Evolutionary conservation across 2,888 invertebrate genomes (phyloP), one percentile per base, ranked within the genome.

Genomic region (Rapana venosa): DNA sequence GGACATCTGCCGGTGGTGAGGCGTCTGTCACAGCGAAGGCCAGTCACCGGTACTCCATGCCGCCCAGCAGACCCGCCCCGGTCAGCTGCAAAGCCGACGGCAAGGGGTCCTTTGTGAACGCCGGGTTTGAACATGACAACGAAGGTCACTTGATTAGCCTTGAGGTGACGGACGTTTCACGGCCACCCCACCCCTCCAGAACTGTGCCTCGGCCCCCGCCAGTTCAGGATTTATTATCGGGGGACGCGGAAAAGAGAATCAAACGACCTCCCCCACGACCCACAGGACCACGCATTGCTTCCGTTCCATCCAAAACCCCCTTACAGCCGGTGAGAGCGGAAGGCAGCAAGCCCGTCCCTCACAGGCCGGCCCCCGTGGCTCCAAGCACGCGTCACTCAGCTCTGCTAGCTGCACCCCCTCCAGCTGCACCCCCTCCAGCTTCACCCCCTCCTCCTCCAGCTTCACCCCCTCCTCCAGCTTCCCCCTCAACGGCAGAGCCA

Each of bases 201-300:
- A 20, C 88, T 6, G 70, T 89, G 22, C 86, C 86, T 30, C 77
- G 79, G 1, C 91, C 90, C 17, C 90, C 90, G 6, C 56, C 32
- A 2, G 85, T n/a, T 61, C 26, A 15, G n/a, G 81, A 83, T n/a
- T 22, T 83, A 15, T 30, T 47, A 8, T 30, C 47, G 0, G 47
- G 84, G 90, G 93, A 61, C 93, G 93, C n/a, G 61, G 93, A 36
- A 92, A 93, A 30, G 47, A 84, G 77, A 47, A 20, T 89, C 84
- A 95, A 94, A 88, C 91, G 93, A 13, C 94, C 95, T 20, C 95
- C 95, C 22, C 94, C 94, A 8, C 91, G 95, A 83, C 95, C 95
- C 2, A 91, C 92, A 0, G 94, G 94, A 8, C 95, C 95, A 1
- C 91, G 94, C 85, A 90, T 94, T 13, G 93, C 93, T 11, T 90